These are phyloP conservation scores for Spondyliosoma cantharus DNA, from an alignment of 2,797 vertebrate species.

Conservation along the genomic window DNA sequence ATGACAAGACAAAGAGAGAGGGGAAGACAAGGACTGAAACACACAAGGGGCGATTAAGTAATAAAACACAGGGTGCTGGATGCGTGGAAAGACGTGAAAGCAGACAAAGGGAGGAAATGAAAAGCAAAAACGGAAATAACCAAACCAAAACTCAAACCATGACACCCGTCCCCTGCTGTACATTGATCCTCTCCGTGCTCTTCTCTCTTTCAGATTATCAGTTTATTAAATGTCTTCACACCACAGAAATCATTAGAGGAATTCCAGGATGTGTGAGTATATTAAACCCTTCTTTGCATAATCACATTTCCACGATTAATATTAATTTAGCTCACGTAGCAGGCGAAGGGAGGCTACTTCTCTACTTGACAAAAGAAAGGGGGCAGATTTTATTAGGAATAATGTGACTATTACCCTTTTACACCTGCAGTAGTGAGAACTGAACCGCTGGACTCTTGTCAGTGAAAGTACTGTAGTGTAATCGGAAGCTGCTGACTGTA, in stretches of 20 bases:
- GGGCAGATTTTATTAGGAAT: constrained; percentile 13
- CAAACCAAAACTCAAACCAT: too few relatives aligned
- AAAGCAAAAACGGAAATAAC: too few relatives aligned
- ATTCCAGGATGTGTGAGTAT: constrained; percentile 99
- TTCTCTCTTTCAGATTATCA: constrained; percentile 95
- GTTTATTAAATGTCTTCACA: constrained; percentile 99
- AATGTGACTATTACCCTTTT: constrained; percentile 25
- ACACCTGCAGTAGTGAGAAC: constrained; percentile 34
- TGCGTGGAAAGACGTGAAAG: too few relatives aligned
- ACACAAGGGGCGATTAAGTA: too few relatives aligned
- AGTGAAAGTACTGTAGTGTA: constrained; percentile 59
- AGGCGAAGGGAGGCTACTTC: background rate
- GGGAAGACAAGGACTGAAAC: too few relatives aligned
- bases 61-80: too few relatives aligned
- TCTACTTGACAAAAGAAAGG: constrained; percentile 8
- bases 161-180: background rate
- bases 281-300: constrained; percentile 29
- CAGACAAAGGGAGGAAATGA: too few relatives aligned
- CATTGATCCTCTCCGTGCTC: constrained; percentile 14
- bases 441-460: constrained; percentile 21
- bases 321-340: background rate
- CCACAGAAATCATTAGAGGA: constrained; percentile 99
- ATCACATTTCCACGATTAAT: constrained; percentile 5
- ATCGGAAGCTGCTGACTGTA: constrained; percentile 51
- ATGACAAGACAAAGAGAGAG: too few relatives aligned